phyloP scores from a whole-genome alignment of 2,797 vertebrate species.

The Phaenicophaeus curvirostris region DNA sequence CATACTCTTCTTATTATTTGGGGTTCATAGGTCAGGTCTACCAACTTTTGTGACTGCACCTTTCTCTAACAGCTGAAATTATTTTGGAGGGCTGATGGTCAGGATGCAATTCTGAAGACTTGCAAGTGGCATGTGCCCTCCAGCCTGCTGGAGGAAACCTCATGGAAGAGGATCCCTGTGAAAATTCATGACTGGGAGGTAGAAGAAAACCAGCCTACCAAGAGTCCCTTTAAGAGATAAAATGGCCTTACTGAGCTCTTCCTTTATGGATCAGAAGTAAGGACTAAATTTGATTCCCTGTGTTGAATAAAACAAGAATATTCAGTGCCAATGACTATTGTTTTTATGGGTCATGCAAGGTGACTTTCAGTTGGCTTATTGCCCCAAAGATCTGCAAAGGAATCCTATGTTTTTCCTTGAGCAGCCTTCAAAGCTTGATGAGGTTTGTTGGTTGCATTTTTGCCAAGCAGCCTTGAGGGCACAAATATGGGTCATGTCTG shows the following conservation, averaged over 20 bases:
- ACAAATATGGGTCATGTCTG: not conserved
- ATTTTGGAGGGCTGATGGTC: not conserved
- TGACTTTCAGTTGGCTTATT: not conserved
- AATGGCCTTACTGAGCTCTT: not conserved
- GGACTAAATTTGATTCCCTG: not conserved
- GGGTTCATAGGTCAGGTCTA: not conserved
- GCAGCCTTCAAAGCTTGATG: not conserved
- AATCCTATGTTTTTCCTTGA: not conserved
- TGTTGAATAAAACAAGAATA: not conserved
- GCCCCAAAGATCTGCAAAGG: not conserved
- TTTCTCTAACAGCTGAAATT: not conserved
- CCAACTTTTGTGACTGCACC: not conserved
- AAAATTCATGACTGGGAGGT: not conserved
- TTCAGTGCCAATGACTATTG: not conserved
- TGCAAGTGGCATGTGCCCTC: not conserved
- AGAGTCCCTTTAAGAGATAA: not conserved
- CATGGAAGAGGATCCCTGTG: not conserved
- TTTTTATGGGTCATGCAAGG: not conserved
- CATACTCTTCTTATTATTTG: not conserved
- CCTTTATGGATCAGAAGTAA: not conserved
- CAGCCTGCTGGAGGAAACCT: not conserved
- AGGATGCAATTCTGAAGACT: not conserved
- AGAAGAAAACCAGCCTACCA: not conserved
- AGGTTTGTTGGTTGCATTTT: not conserved
- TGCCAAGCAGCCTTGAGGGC: not conserved